phyloP scores from a whole-genome alignment of 1,140 invertebrate genomes.

The Drosophila murphyi region DNA sequence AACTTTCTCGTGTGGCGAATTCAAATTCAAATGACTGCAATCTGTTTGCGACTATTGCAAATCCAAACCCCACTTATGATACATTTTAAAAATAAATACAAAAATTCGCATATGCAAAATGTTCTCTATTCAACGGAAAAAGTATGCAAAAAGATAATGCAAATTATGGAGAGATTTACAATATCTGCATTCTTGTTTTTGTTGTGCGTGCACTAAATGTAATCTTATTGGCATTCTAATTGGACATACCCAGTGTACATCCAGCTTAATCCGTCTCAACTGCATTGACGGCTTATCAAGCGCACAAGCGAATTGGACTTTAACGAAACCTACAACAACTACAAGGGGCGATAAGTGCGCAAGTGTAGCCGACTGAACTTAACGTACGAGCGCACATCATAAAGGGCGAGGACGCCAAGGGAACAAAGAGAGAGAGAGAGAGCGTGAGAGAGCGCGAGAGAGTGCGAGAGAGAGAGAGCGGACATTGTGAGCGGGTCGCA shows the following conservation, averaged over 20 bases:
- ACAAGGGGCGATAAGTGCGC: constrained; percentile 52
- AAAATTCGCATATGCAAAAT: constrained; percentile 25
- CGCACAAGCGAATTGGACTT: constrained; percentile 3
- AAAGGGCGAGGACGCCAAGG: constrained; percentile 20
- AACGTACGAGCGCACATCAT: constrained; percentile 38
- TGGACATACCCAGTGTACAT: no score
- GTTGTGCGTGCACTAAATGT: background rate
- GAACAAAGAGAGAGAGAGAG: constrained; percentile 13
- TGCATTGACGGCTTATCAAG: no score
- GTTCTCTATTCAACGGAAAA: background rate
- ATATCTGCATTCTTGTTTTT: background rate
- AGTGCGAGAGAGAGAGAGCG: constrained; percentile 4
- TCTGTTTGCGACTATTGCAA: constrained; percentile 51
- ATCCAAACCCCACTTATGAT: constrained; percentile 37
- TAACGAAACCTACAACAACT: constrained; percentile 35
- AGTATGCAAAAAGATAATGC: background rate
- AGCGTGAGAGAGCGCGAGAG: constrained; percentile 14
- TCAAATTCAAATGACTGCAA: constrained; percentile 48
- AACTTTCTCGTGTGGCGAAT: constrained; percentile 54
- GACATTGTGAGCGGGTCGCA: background rate
- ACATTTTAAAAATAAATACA: constrained; percentile 51
- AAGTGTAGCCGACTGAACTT: constrained; percentile 63
- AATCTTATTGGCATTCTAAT: no score
- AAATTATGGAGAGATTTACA: background rate
- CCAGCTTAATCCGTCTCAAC: no score